Evolutionary conservation across 2,888 invertebrate genomes (phyloP), one percentile per base, ranked within the genome.

Genomic region (Crioceris asparagi): DNA sequence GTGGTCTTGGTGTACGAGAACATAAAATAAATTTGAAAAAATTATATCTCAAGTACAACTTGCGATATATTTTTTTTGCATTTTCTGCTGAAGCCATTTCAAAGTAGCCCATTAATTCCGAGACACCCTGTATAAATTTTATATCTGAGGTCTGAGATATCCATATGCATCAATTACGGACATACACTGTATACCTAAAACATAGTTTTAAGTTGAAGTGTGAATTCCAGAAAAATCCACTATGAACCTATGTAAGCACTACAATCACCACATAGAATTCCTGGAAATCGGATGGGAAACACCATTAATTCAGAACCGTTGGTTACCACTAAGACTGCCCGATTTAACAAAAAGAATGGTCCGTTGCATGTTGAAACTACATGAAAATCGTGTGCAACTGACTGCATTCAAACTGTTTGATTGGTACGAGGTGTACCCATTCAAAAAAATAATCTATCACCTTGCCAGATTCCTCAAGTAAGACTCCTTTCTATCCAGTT

Each of bases 221-320:
- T n/a, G n/a, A n/a, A n/a, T 27, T 27, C 7, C 27, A 27, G 27
- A 27, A 27, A 27, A 27, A 10, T 14, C 27, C 2, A 27, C 27
- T 5, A 27, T 12, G 18, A 37, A 56, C 19, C 39, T 59, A 14
- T 52, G 52, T 12, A 50, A 50, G 37, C 61, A 62, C 34, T 68
- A 66, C 53, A 62, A 66, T 29, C 59, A 60, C 42, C 60, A 69
- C 48, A 62, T 70, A 49, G 61, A 64, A 42, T 56, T 52, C 16
- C 50, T 70, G 40, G 67, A 68, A 43, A 59, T 71, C 5, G 64
- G 65, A 4, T 71, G 69, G 68, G 59, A 65, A 2, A 58, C 62
- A 26, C 66, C 69, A 1, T 62, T 61, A 36, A 53, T 60, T 30
- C 60, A 59, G 11, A 55, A 60, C 17, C 53, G 62, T 10, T 56